Percentiles rank a stretch among this genome's conserved stretches.
Conservation (phyloP, 2,113 vertebrate genomes). For the Mobula hypostoma region DNA sequence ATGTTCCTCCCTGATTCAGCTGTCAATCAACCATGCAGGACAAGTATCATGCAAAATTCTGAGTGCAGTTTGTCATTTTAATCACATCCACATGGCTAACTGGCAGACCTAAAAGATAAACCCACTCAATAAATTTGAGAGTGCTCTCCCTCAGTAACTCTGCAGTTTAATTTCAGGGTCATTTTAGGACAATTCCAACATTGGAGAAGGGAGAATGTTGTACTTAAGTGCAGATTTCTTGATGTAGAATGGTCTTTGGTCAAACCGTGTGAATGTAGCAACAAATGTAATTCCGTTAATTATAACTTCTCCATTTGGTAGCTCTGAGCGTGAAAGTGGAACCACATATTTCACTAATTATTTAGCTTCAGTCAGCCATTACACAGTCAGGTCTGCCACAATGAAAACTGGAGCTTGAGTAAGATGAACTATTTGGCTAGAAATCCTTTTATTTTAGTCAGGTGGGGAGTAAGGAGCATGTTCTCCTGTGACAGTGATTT, state of each 20-base stretch:
- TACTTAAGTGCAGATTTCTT: not conserved
- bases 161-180: conserved; percentile 1
- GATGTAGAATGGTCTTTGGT: not conserved
- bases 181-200: not conserved
- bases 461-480: not conserved
- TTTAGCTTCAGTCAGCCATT: not conserved
- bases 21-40: not conserved
- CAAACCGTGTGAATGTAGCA: not conserved
- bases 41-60: too few species aligned
- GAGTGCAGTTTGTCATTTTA: not conserved
- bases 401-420: not conserved
- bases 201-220: not conserved
- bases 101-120: not conserved
- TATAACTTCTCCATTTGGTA: not conserved
- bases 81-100: not conserved
- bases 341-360: not conserved
- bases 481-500: not conserved
- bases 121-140: not conserved
- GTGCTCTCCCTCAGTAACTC: not conserved
- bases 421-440: not conserved
- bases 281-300: not conserved
- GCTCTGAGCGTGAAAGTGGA: not conserved
- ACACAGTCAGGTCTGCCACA: not conserved
- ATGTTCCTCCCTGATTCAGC: not conserved
- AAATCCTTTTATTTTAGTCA: not conserved